phyloP scores from a whole-genome alignment of 2,888 invertebrate species.

The Mythimna albipuncta region DNA sequence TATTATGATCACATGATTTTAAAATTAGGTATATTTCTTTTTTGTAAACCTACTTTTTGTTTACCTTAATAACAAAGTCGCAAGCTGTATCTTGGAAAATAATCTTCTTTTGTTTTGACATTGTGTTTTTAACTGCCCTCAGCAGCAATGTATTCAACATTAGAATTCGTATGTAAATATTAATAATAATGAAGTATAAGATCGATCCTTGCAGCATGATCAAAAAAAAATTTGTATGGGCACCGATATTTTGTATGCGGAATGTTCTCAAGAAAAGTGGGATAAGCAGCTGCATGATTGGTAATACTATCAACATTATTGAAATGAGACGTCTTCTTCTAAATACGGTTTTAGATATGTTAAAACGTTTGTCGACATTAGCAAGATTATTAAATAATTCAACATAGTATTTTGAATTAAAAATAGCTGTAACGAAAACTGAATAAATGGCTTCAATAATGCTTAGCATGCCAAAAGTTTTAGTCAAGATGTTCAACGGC shows the following conservation, averaged over 20 bases:
- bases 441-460: slow-evolving; percentile 70
- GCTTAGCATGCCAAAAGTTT: slow-evolving; percentile 66
- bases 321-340: slow-evolving; percentile 65
- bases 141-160: slow-evolving; percentile 70
- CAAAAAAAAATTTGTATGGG: slow-evolving; percentile 68
- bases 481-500: slow-evolving; percentile 76
- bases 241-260: slow-evolving; percentile 67
- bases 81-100: slow-evolving; percentile 62
- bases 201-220: slow-evolving; percentile 74
- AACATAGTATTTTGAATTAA: slow-evolving; percentile 68
- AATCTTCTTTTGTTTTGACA: slow-evolving; percentile 59
- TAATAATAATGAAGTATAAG: slow-evolving; percentile 68
- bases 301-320: slow-evolving; percentile 62
- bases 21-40: neutral
- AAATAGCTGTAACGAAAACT: slow-evolving; percentile 67
- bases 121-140: slow-evolving; percentile 60
- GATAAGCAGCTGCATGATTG: slow-evolving; percentile 58
- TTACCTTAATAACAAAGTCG: slow-evolving; percentile 65
- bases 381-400: slow-evolving; percentile 72
- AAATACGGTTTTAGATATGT: slow-evolving; percentile 61
- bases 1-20: neutral
- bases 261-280: slow-evolving; percentile 67
- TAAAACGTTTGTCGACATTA: slow-evolving; percentile 71
- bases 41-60: neutral
- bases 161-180: slow-evolving; percentile 70